phyloP scores from a whole-genome alignment of 2,888 invertebrate species.

The Epinotia brunnichana region DNA sequence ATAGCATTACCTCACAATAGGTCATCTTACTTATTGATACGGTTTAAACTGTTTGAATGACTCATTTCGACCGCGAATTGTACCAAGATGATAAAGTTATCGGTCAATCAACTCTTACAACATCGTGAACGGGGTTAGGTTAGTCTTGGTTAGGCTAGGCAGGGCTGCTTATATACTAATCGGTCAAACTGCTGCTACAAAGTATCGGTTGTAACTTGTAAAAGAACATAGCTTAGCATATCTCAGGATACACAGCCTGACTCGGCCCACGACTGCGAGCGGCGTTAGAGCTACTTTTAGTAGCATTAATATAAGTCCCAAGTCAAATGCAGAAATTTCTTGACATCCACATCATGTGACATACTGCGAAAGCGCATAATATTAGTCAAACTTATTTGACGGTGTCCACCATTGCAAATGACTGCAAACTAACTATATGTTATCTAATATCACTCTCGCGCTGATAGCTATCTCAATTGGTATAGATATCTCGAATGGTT shows the following conservation, averaged over 20 bases:
- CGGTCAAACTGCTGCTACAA: no score
- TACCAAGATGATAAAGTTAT: constrained; percentile 41
- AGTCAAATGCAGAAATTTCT: no score
- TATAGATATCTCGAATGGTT: not conserved
- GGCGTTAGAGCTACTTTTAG: no score
- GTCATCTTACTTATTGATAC: constrained; percentile 22
- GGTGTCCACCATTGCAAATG: not conserved
- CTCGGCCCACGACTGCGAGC: no score
- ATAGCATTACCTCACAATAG: constrained; percentile 25
- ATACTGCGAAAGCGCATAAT: no score
- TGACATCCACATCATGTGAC: no score
- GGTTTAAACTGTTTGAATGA: constrained; percentile 47
- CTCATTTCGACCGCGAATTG: constrained; percentile 23
- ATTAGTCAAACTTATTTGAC: constrained; percentile 11
- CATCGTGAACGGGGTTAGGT: not conserved
- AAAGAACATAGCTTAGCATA: no score
- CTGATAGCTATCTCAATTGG: constrained; percentile 22
- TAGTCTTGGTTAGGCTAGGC: not conserved
- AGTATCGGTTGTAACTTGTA: no score
- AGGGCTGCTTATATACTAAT: not conserved
- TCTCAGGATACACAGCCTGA: no score
- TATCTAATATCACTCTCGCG: constrained; percentile 4
- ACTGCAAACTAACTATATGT: not conserved
- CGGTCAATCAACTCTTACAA: constrained; percentile 45
- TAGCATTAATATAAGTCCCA: no score